Conservation (phyloP, 2,797 vertebrate genomes). For the Decapterus maruadsi region DNA sequence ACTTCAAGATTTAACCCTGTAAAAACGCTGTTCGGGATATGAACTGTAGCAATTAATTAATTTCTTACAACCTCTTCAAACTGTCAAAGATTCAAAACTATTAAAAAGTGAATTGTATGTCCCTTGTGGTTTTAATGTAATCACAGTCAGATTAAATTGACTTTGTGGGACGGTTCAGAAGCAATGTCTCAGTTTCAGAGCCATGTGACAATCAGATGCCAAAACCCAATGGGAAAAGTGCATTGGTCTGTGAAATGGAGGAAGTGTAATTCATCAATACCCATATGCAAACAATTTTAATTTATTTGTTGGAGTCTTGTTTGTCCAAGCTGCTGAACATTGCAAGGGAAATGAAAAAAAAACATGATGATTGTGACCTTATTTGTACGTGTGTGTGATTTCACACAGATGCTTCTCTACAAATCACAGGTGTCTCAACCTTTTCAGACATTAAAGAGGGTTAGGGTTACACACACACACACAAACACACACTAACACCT, state of each 20-base stretch:
- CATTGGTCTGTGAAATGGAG: background rate
- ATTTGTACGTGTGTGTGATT: background rate
- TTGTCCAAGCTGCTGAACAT: slow-evolving; percentile 23
- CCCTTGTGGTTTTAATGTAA: background rate
- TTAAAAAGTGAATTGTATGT: background rate
- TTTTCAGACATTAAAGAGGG: slow-evolving; percentile 52
- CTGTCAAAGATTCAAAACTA: background rate
- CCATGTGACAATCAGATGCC: background rate
- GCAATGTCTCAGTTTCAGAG: background rate
- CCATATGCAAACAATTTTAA: background rate
- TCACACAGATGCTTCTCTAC: background rate
- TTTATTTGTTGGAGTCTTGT: background rate
- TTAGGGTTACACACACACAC: slow-evolving; percentile 5
- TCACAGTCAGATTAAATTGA: background rate
- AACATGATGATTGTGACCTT: background rate
- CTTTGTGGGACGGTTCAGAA: background rate
- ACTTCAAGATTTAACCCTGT: background rate
- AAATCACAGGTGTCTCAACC: background rate
- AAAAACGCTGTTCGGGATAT: no score
- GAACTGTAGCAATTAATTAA: background rate
- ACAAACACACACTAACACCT: slow-evolving; percentile 53
- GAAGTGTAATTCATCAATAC: background rate
- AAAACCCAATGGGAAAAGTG: background rate
- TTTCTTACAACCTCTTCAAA: background rate
- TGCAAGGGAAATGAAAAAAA: background rate